A percentile compares a stretch with the other conserved stretches of the same genome.
phyloP scores from a whole-genome alignment of 2,113 vertebrate species.

The Ptychochromis oligacanthus region DNA sequence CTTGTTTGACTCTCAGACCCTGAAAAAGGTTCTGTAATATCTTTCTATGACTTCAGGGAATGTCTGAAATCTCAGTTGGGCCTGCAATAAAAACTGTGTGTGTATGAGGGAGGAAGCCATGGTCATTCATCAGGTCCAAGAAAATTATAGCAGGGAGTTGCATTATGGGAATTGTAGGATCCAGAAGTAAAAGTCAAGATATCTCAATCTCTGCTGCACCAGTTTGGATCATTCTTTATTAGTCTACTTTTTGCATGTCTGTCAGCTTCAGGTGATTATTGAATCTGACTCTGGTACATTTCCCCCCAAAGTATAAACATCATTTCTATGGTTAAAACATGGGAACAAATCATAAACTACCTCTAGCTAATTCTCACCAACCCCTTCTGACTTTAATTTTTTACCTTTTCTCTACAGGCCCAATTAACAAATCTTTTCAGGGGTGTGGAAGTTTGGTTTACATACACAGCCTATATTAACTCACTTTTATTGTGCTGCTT shows the following conservation, averaged over 20 bases:
- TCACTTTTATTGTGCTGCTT: neutral
- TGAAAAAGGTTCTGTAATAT: constrained; percentile 5
- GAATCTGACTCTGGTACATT: neutral
- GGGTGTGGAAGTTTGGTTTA: neutral
- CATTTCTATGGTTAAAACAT: neutral
- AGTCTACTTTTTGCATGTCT: neutral
- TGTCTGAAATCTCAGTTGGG: neutral
- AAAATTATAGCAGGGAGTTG: neutral
- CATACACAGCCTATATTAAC: neutral
- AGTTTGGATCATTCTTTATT: neutral
- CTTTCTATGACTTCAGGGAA: neutral
- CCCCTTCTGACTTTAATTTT: neutral
- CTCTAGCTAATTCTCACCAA: neutral
- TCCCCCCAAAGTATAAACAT: no score
- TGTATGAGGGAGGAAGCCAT: neutral
- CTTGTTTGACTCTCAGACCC: neutral
- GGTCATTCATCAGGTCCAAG: constrained; percentile 10
- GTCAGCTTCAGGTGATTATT: no score
- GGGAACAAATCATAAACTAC: neutral
- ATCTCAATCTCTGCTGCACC: neutral
- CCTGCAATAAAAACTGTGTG: constrained; percentile 4
- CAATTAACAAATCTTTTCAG: neutral
- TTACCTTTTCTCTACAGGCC: neutral
- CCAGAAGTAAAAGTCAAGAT: neutral
- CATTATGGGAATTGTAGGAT: neutral